Percentiles rank a stretch among this genome's conserved stretches.
These are phyloP conservation scores for Antennarius striatus DNA, from an alignment of 2,113 vertebrate species.

Conservation along the genomic window DNA sequence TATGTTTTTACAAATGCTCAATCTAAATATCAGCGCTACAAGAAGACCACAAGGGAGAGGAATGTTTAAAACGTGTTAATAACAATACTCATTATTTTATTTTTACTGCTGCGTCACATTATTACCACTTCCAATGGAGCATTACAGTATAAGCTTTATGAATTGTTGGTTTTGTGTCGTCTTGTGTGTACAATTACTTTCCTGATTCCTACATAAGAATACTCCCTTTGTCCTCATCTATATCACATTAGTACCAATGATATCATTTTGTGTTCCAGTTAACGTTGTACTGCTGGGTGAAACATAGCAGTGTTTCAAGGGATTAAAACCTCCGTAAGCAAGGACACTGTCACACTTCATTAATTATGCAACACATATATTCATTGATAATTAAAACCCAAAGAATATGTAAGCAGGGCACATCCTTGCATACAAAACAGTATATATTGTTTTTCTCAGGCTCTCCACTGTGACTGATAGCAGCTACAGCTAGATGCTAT, in stretches of 20 bases:
- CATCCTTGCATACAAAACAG: too few species aligned
- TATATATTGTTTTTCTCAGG: not conserved
- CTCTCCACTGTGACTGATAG: not conserved
- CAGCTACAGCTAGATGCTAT: not conserved
- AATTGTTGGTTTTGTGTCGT: not conserved
- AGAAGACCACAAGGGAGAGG: too few species aligned
- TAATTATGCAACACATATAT: slow-evolving; percentile 31
- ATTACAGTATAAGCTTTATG: not conserved
- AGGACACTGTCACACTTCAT: slow-evolving; percentile 13
- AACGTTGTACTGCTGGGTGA: not conserved
- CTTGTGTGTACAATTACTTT: not conserved
- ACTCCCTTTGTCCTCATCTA: too few species aligned
- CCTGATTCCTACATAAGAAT: too few species aligned
- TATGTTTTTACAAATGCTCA: too few species aligned
- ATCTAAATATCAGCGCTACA: too few species aligned
- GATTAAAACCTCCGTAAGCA: slow-evolving; percentile 17
- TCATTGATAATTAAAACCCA: slow-evolving; percentile 20
- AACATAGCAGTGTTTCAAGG: not conserved
- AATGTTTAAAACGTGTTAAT: too few species aligned
- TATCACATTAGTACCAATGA: too few species aligned
- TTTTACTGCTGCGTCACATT: not conserved
- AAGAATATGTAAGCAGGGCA: slow-evolving; percentile 16
- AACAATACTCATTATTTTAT: not conserved
- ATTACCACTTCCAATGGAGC: not conserved
- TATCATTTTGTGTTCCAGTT: too few species aligned